These are phyloP conservation scores for Galeopsomyia nigrocyanea DNA, from an alignment of 2,888 invertebrate genomes.

Conservation along the genomic window DNA sequence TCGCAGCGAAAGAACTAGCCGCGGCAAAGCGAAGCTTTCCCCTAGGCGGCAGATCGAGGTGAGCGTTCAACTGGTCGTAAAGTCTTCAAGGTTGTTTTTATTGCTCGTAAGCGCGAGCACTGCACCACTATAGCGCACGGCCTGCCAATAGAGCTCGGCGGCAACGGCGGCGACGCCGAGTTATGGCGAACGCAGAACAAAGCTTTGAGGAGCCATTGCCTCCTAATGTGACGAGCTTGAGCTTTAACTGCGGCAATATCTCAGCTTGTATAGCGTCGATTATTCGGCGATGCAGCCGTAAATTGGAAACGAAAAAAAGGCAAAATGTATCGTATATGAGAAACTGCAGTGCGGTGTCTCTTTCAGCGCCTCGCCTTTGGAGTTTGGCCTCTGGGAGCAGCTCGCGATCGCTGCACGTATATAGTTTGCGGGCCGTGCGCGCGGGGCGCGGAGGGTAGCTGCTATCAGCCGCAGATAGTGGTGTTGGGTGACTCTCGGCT, in stretches of 20 bases:
- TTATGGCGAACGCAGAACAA: neutral
- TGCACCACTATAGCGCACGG: constrained; percentile 7
- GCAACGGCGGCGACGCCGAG: neutral
- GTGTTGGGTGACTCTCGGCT: constrained; percentile 59
- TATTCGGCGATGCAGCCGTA: constrained; percentile 53
- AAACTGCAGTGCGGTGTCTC: constrained; percentile 18
- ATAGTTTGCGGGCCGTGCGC: neutral
- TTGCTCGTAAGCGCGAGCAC: constrained; percentile 6
- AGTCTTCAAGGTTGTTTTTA: constrained; percentile 18
- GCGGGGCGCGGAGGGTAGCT: constrained; percentile 65
- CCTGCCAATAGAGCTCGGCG: neutral
- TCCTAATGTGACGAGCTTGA: constrained; percentile 61
- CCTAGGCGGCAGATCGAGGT: neutral
- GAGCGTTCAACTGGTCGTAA: constrained; percentile 25
- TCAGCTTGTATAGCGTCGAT: constrained; percentile 61
- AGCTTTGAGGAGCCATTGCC: constrained; percentile 60
- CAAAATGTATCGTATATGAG: no score
- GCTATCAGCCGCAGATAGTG: constrained; percentile 68
- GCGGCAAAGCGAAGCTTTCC: constrained; percentile 15
- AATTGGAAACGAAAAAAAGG: neutral
- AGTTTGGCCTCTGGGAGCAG: constrained; percentile 34
- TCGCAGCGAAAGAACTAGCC: constrained; percentile 18
- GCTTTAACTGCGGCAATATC: constrained; percentile 65
- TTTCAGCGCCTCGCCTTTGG: constrained; percentile 43
- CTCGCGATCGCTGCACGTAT: constrained; percentile 18